Percentiles rank a stretch among this genome's conserved stretches.
These are phyloP conservation scores for Aricia artaxerxes DNA, from an alignment of 2,888 invertebrate species.

Conservation along the genomic window DNA sequence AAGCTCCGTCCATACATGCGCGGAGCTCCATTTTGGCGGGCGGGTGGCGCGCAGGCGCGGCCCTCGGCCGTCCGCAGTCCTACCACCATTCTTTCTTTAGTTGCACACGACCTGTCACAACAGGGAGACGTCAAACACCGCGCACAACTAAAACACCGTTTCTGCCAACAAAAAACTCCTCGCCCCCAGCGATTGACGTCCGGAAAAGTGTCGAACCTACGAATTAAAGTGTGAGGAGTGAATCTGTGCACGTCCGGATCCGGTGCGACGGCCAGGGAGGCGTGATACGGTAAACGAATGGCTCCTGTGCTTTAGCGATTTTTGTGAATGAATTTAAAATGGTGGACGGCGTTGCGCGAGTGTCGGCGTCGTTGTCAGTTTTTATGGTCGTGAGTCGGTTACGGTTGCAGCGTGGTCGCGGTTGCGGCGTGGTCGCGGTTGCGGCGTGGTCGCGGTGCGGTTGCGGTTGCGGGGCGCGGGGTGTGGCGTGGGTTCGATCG, in stretches of 20 bases:
- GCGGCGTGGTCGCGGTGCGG: conserved; percentile 33
- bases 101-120: conserved; percentile 62
- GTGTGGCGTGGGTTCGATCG: conserved; percentile 67
- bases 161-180: conserved; percentile 62
- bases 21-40: conserved; percentile 79
- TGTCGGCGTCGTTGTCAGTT: conserved; percentile 52
- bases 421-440: conserved; percentile 38
- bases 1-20: conserved; percentile 69
- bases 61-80: conserved; percentile 72
- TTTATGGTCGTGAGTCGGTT: conserved; percentile 45
- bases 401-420: conserved; percentile 49
- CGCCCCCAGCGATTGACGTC: conserved; percentile 49
- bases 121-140: conserved; percentile 49
- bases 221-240: conserved; percentile 38
- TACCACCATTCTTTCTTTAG: conserved; percentile 79
- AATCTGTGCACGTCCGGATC: conserved; percentile 44
- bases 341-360: conserved; percentile 68
- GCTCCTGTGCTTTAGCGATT: conserved; percentile 64
- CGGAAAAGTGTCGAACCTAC: conserved; percentile 50
- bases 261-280: conserved; percentile 51
- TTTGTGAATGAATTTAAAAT: conserved; percentile 81
- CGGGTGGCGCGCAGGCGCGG: conserved; percentile 66
- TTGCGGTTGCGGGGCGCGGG: conserved; percentile 41
- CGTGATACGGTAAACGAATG: conserved; percentile 75
- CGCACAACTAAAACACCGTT: conserved; percentile 52